A percentile compares a stretch with the other conserved stretches of the same genome.
Evolutionary conservation across 2,113 vertebrate species (phyloP).

Genomic region (Daubentonia madagascariensis): DNA sequence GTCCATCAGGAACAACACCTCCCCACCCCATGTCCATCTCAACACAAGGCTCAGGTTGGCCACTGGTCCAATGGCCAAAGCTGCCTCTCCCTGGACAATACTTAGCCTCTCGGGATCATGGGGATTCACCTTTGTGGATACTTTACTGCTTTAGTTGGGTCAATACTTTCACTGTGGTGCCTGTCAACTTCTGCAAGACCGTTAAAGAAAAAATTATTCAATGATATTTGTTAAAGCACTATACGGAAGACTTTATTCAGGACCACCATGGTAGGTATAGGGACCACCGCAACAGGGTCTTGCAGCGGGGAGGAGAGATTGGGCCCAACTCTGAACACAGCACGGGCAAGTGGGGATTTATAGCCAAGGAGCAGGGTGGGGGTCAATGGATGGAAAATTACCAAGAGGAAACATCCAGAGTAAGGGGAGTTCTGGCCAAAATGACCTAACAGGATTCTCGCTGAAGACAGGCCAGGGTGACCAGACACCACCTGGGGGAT

Average conservation of each 20-base stretch:
- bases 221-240: neutral
- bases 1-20: too few species aligned
- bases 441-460: neutral
- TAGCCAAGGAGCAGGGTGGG: neutral
- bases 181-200: neutral
- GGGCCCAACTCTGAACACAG: neutral
- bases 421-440: neutral
- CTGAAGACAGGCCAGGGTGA: neutral
- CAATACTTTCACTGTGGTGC: neutral
- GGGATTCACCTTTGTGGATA: neutral
- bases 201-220: neutral
- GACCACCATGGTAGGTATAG: neutral
- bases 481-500: neutral
- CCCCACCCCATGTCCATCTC: neutral
- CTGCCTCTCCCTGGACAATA: neutral
- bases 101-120: neutral
- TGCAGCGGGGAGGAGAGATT: neutral
- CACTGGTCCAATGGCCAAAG: neutral
- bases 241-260: neutral
- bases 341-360: neutral
- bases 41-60: neutral
- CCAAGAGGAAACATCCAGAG: neutral
- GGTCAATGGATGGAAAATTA: neutral
- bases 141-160: neutral
- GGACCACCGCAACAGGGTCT: neutral